Base-by-base conservation (phyloP, 2,113 vertebrate genomes). In the Spermophilus dauricus region DNA sequence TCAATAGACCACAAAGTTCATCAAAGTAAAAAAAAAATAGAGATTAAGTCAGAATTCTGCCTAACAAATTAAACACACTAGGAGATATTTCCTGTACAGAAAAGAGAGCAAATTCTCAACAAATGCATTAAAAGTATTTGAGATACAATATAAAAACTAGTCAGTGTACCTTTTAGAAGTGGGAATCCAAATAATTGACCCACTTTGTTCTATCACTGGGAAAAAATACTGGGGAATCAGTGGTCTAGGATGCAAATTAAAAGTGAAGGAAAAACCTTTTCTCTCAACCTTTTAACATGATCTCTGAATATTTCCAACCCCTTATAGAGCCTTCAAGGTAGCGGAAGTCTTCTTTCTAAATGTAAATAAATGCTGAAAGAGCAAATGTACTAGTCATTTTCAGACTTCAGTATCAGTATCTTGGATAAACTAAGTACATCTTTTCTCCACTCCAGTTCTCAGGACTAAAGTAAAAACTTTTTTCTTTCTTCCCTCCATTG, bases 11-110 rank as follows among this genome's bases (percentile, higher is more conserved):
- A 72, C 83, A 95, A 69, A 78, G 12, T 34, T 78, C 39, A 81
- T 85, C 30, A 9, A 0, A 24, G 32, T 85, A 39, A 78, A 45
- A 70, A 90, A n/a, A n/a, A 90, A 87, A 45, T 69, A 94, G 42
- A 39, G 61, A 72, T 86, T 77, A 93, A 75, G n/a, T 34, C 72
- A 37, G 14, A 75, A 11, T 12, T 51, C 3, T 93, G 24, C 48
- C 86, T 86, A 89, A 70, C 51, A 92, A 97, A 86, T 80, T 76
- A 89, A 95, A 30, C 61, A 75, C 28, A 72, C 20, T 34, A 76
- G 2, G 12, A 61, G 17, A 72, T 69, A 37, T 28, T 96, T 30
- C 8, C 39, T 32, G 26, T 70, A 89, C 72, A 73, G 12, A 81
- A 89, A 90, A 39, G 26, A 58, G 5, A 84, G 91, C 39, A 39